phyloP scores from a whole-genome alignment of 2,888 invertebrate genomes.

The Tholera decimalis region DNA sequence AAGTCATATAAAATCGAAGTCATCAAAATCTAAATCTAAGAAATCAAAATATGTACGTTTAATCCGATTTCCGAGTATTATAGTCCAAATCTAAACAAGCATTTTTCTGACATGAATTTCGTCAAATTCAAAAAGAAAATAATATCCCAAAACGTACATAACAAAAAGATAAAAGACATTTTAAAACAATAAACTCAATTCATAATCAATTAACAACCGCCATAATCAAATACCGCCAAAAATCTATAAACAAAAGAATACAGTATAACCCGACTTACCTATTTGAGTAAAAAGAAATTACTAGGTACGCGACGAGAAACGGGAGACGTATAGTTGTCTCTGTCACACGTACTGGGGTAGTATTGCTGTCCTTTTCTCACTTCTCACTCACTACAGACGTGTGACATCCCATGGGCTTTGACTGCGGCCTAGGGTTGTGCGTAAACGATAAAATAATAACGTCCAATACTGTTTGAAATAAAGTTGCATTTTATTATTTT shows the following conservation, averaged over 20 bases:
- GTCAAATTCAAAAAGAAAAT: neutral
- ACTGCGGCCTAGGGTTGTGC: conserved; percentile 80
- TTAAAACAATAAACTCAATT: conserved; percentile 4
- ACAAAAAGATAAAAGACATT: neutral
- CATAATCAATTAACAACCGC: conserved; percentile 34
- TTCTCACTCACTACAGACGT: conserved; percentile 87
- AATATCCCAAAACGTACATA: neutral
- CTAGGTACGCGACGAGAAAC: conserved; percentile 67
- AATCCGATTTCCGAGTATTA: no score
- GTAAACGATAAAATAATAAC: conserved; percentile 26
- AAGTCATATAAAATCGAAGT: no score
- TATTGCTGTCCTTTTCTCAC: conserved; percentile 79
- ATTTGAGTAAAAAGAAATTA: conserved; percentile 79
- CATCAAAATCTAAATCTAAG: no score
- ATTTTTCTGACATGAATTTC: no score
- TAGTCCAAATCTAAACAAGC: no score
- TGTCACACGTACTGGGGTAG: conserved; percentile 64
- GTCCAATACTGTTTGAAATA: conserved; percentile 20
- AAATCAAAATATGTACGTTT: no score
- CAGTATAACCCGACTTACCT: conserved; percentile 71
- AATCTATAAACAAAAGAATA: conserved; percentile 73
- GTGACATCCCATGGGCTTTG: conserved; percentile 89
- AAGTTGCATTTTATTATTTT: conserved; percentile 1
- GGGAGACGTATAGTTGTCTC: conserved; percentile 67
- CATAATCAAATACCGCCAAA: conserved; percentile 67